Evolutionary conservation across 2,797 vertebrate species (phyloP).

Genomic region (Benthosema pterotum): DNA sequence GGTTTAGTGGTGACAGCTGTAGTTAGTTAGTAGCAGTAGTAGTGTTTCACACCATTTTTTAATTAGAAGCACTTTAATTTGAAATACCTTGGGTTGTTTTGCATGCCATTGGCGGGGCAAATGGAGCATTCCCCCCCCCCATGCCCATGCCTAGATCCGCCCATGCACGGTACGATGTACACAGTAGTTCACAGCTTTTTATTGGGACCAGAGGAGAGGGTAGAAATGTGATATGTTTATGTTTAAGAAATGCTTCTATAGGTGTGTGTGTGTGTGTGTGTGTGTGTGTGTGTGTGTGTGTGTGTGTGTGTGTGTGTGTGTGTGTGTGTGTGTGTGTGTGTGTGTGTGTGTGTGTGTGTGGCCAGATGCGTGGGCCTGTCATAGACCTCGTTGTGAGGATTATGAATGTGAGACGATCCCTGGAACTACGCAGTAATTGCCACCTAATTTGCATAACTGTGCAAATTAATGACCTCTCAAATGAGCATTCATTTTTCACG

Average conservation of each 20-base stretch:
- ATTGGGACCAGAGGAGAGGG: no score
- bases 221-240: no score
- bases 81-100: no score
- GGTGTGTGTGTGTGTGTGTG: conserved; percentile 9
- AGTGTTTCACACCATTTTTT: no score
- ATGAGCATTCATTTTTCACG: conserved; percentile 70
- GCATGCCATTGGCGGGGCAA: no score
- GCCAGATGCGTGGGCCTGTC: conserved; percentile 42
- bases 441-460: conserved; percentile 74
- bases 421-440: conserved; percentile 63
- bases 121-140: no score
- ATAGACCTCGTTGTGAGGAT: conserved; percentile 43
- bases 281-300: neutral
- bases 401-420: conserved; percentile 52
- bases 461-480: conserved; percentile 71
- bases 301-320: neutral
- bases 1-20: no score
- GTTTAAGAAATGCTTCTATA: neutral
- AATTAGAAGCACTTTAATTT: no score
- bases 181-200: no score
- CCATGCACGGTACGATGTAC: no score
- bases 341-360: conserved; percentile 20
- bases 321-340: conserved; percentile 2
- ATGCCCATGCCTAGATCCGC: no score
- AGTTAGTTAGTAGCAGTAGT: no score